A percentile compares a stretch with the other conserved stretches of the same genome.
Conservation (phyloP, 1,140 invertebrate genomes). For the Diploscapter pachys region DNA sequence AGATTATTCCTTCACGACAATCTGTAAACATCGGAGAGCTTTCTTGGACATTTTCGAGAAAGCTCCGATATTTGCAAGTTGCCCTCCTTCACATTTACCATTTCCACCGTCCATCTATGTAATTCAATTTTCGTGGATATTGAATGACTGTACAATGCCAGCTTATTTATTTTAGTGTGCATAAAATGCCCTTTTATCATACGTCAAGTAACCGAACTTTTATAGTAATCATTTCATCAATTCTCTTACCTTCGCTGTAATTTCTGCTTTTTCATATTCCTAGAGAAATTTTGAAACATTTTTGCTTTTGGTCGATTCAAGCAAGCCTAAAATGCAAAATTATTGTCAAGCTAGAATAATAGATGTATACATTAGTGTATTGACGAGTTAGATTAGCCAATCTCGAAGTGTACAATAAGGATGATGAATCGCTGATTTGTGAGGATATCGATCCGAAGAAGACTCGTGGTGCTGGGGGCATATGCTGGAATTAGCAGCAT, state of each 20-base stretch:
- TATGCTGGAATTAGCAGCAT: conserved; percentile 26
- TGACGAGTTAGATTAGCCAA: conserved; percentile 49
- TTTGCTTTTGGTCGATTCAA: conserved; percentile 20
- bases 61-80: background rate
- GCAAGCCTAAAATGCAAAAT: conserved; percentile 1
- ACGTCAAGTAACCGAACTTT: background rate
- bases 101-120: too few relatives aligned
- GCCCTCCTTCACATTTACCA: too few relatives aligned
- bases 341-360: background rate
- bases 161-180: background rate
- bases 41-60: too few relatives aligned
- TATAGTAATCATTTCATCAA: conserved; percentile 18
- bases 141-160: background rate
- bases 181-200: too few relatives aligned
- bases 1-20: too few relatives aligned
- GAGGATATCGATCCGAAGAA: conserved; percentile 50
- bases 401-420: conserved; percentile 45
- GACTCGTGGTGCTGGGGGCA: conserved; percentile 31
- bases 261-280: conserved; percentile 52
- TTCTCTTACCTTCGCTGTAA: conserved; percentile 46
- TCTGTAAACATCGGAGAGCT: too few relatives aligned
- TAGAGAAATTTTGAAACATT: conserved; percentile 23
- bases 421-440: conserved; percentile 36
- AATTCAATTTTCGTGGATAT: background rate
- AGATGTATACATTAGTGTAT: conserved; percentile 40